phyloP scores from a whole-genome alignment of 2,113 vertebrate genomes.

The Xenopus borealis region DNA sequence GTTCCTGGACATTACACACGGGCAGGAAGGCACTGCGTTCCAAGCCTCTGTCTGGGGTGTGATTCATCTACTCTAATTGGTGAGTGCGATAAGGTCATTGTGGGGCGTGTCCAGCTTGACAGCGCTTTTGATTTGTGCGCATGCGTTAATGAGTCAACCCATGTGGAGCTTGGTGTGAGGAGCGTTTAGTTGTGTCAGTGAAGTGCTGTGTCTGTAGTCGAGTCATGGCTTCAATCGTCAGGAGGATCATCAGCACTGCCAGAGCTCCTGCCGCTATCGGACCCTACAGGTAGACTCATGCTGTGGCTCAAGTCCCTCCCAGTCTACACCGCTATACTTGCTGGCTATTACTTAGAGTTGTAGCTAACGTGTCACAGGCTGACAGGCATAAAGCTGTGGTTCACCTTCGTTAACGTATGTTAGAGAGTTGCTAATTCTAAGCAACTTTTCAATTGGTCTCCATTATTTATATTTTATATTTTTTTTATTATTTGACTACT shows the following conservation, averaged over 20 bases:
- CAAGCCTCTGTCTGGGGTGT: slow-evolving; percentile 21
- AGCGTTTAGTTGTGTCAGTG: rapidly evolving
- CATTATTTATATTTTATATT: too few species aligned
- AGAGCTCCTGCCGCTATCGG: slow-evolving; percentile 72
- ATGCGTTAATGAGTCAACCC: background rate
- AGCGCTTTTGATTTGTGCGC: background rate
- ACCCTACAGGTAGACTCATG: slow-evolving; percentile 75
- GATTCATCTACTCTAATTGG: background rate
- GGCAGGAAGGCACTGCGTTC: background rate
- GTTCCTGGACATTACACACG: background rate
- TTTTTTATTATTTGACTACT: too few species aligned
- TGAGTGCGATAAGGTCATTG: background rate
- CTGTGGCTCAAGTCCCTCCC: too few species aligned
- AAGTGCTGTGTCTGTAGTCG: too few species aligned
- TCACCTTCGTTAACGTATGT: too few species aligned
- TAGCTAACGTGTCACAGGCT: too few species aligned
- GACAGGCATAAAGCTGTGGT: too few species aligned
- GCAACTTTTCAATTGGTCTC: too few species aligned
- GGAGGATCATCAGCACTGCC: slow-evolving; percentile 70
- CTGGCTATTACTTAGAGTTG: too few species aligned
- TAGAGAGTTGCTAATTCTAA: too few species aligned
- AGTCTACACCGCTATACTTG: too few species aligned
- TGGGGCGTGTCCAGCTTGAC: background rate
- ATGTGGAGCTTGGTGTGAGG: rapidly evolving
- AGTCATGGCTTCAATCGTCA: slow-evolving; percentile 70